Conservation (phyloP, 1,140 invertebrate genomes). For the Macrotrachela quadricornifera region DNA sequence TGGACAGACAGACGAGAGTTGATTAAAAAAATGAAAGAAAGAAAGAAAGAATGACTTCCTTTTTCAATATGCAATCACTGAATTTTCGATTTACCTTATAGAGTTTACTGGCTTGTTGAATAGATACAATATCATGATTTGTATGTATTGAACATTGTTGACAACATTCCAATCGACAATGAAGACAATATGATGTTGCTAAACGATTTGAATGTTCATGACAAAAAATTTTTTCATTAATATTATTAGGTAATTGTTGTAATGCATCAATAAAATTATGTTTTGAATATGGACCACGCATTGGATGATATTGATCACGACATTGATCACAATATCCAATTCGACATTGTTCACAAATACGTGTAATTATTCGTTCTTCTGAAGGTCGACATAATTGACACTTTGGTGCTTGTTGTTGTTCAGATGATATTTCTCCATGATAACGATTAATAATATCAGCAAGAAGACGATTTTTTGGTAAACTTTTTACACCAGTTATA, state of each 20-base stretch:
- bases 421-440: slow-evolving; percentile 33
- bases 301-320: slow-evolving; percentile 70
- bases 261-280: slow-evolving; percentile 46
- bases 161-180: slow-evolving; percentile 68
- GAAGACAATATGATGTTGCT: slow-evolving; percentile 64
- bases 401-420: slow-evolving; percentile 44
- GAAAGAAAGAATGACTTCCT: no score
- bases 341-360: slow-evolving; percentile 85
- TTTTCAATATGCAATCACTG: no score
- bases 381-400: slow-evolving; percentile 72
- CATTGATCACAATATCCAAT: slow-evolving; percentile 79
- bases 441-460: slow-evolving; percentile 77
- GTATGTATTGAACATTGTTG: slow-evolving; percentile 55
- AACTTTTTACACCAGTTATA: slow-evolving; percentile 68
- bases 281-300: slow-evolving; percentile 65
- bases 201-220: slow-evolving; percentile 55
- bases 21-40: no score
- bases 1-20: no score
- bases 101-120: slow-evolving; percentile 19
- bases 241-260: slow-evolving; percentile 34
- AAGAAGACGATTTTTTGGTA: slow-evolving; percentile 73
- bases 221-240: slow-evolving; percentile 38
- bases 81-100: no score
- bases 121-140: slow-evolving; percentile 61
- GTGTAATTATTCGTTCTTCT: slow-evolving; percentile 52